Percentiles rank a stretch among this genome's conserved stretches.
Evolutionary conservation across 2,888 invertebrate species (phyloP).

Genomic region (Leistus spinibarbis): DNA sequence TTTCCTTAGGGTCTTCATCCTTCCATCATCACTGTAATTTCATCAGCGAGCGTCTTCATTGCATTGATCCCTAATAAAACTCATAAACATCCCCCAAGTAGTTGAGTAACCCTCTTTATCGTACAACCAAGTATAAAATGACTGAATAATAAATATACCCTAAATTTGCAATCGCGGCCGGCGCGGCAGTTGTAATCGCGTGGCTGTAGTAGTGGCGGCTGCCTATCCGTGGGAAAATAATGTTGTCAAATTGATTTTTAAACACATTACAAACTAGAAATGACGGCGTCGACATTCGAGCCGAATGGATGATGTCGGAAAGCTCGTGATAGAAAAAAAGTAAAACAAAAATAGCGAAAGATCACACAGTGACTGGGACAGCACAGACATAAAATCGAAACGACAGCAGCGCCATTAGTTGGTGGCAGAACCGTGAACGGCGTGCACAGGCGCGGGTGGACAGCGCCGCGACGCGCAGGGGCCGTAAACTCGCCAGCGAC

Average conservation of each 20-base stretch:
- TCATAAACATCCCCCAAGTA: too few species aligned
- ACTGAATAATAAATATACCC: not conserved
- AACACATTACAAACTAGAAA: conserved; percentile 37
- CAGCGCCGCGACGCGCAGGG: conserved; percentile 53
- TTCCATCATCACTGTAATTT: conserved; percentile 6
- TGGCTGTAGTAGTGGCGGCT: not conserved
- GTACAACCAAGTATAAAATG: not conserved
- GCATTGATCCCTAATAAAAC: too few species aligned
- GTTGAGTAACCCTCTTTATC: too few species aligned
- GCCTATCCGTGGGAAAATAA: conserved; percentile 24
- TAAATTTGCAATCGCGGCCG: not conserved
- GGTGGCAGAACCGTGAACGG: conserved; percentile 57
- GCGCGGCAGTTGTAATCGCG: not conserved
- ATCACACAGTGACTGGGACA: conserved; percentile 21
- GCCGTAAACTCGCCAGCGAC: conserved; percentile 25
- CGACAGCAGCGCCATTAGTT: conserved; percentile 40
- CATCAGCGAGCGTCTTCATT: conserved; percentile 1
- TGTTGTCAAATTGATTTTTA: conserved; percentile 39
- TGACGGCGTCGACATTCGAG: conserved; percentile 28
- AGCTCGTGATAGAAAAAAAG: conserved; percentile 22
- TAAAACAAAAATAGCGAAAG: conserved; percentile 36
- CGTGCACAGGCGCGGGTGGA: conserved; percentile 60
- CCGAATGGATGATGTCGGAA: conserved; percentile 28
- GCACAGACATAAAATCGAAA: conserved; percentile 39
- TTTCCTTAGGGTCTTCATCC: not conserved